Evolutionary conservation across 2,888 invertebrate genomes (phyloP).

Genomic region (Dynastes tityus): DNA sequence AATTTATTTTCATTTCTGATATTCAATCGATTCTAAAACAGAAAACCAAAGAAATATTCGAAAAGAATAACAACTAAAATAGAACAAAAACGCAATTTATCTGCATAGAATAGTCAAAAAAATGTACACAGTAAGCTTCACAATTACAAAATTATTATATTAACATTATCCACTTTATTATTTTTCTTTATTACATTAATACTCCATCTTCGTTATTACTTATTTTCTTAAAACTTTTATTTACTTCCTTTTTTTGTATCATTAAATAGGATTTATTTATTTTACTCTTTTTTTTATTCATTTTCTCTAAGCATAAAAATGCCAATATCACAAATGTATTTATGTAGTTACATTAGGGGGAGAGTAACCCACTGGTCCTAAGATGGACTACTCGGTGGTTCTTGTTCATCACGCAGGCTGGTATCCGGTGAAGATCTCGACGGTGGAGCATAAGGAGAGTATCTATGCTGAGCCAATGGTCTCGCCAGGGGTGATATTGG

Average conservation of each 20-base stretch:
- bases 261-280: slow-evolving; percentile 41
- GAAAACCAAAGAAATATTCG: slow-evolving; percentile 10
- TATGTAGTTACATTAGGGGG: slow-evolving; percentile 13
- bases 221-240: slow-evolving; percentile 1
- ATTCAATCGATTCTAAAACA: not conserved
- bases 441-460: slow-evolving; percentile 75
- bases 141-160: slow-evolving; percentile 48
- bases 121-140: slow-evolving; percentile 48
- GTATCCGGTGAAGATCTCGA: slow-evolving; percentile 75
- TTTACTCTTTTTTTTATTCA: slow-evolving; percentile 42
- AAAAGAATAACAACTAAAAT: not conserved
- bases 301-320: slow-evolving; percentile 54
- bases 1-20: too few species aligned
- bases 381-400: slow-evolving; percentile 68
- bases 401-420: slow-evolving; percentile 73
- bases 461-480: slow-evolving; percentile 73
- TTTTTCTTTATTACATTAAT: slow-evolving; percentile 33
- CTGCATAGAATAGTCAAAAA: slow-evolving; percentile 7
- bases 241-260: slow-evolving; percentile 18
- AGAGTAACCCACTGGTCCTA: slow-evolving; percentile 56
- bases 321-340: slow-evolving; percentile 56
- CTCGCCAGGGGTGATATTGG: slow-evolving; percentile 74
- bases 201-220: slow-evolving; percentile 36
- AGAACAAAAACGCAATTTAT: slow-evolving; percentile 14
- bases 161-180: slow-evolving; percentile 11